phyloP scores from a whole-genome alignment of 2,113 vertebrate genomes.

The Telmatochromis sp. region DNA sequence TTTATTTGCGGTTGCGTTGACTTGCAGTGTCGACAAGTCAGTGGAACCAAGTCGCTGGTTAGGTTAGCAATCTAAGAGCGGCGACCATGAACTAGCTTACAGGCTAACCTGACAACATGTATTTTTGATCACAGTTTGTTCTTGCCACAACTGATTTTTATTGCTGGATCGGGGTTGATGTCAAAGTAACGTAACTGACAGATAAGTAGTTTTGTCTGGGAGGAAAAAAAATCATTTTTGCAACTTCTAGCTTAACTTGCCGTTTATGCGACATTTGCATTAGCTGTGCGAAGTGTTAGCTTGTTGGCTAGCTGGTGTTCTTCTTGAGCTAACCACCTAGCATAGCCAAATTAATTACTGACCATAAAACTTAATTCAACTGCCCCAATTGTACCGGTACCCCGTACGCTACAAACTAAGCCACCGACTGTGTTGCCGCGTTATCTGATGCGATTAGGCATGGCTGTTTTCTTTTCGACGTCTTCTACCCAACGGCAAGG shows the following conservation, averaged over 20 bases:
- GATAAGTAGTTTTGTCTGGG: not conserved
- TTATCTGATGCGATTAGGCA: not conserved
- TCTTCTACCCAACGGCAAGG: not conserved
- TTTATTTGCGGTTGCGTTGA: not conserved
- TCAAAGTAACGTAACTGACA: not conserved
- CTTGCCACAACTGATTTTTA: not conserved
- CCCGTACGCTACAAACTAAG: not conserved
- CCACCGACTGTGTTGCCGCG: not conserved
- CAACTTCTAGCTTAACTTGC: constrained; percentile 18
- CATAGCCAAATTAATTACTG: not conserved
- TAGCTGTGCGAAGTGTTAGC: constrained; percentile 2
- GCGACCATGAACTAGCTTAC: constrained; percentile 46
- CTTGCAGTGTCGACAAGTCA: constrained; percentile 9
- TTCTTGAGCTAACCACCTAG: not conserved
- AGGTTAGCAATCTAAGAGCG: constrained; percentile 15
- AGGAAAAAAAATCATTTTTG: not conserved
- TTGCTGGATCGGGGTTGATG: not conserved
- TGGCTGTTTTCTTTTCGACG: not conserved
- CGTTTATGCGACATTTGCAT: constrained; percentile 34
- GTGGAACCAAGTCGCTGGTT: constrained; percentile 7
- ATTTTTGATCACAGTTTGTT: not conserved
- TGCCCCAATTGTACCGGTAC: no score
- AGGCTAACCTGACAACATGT: constrained; percentile 43
- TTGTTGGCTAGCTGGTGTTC: not conserved
- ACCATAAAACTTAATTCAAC: not conserved